Percentiles rank a stretch among this genome's conserved stretches.
phyloP scores from a whole-genome alignment of 2,888 invertebrate species.

The Epinotia brunnichana region DNA sequence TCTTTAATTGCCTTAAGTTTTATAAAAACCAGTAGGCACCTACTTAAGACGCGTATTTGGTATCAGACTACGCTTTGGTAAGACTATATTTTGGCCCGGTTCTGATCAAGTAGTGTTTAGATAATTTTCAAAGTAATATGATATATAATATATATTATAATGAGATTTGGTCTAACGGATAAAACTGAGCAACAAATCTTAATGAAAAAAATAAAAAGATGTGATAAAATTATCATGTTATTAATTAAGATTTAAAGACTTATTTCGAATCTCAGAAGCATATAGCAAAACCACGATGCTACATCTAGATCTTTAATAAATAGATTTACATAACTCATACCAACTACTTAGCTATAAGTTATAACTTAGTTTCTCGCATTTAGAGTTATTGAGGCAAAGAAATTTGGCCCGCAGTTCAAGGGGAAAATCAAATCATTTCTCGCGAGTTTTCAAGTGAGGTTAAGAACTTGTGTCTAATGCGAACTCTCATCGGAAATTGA shows the following conservation, averaged over 20 bases:
- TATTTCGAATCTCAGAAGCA: background rate
- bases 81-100: too few relatives aligned
- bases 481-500: constrained; percentile 25
- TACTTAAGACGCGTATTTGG: too few relatives aligned
- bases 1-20: too few relatives aligned
- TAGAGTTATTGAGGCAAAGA: constrained; percentile 34
- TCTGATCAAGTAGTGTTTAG: too few relatives aligned
- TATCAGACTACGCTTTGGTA: too few relatives aligned
- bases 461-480: constrained; percentile 29
- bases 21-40: too few relatives aligned
- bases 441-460: constrained; percentile 33
- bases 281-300: too few relatives aligned
- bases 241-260: background rate
- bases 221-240: background rate
- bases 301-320: background rate
- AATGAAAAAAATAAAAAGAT: too few relatives aligned
- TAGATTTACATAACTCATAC: background rate
- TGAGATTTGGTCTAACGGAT: too few relatives aligned
- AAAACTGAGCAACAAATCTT: too few relatives aligned
- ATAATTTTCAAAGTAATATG: too few relatives aligned
- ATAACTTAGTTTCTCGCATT: constrained; percentile 34
- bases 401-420: constrained; percentile 29
- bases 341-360: constrained; percentile 12
- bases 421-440: constrained; percentile 38
- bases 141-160: too few relatives aligned